Evolutionary conservation across 1,140 invertebrate species (phyloP).

Genomic region (Carposina sasakii): DNA sequence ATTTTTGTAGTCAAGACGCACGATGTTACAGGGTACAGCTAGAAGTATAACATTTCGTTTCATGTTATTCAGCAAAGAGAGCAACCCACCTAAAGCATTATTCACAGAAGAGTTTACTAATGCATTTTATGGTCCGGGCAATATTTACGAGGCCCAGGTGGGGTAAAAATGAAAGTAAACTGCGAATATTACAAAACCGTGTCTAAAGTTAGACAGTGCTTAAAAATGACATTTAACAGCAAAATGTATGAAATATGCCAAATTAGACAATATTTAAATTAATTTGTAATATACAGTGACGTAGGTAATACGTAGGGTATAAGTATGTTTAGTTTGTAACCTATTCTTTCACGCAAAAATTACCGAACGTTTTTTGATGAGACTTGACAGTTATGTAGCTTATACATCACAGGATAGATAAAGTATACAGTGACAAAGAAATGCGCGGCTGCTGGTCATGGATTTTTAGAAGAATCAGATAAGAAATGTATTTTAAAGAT

Average conservation of each 20-base stretch:
- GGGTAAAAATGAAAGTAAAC: constrained; percentile 35
- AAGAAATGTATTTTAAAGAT: background rate
- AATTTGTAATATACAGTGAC: background rate
- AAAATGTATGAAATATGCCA: background rate
- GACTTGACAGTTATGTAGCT: too few species aligned
- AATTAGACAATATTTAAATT: background rate
- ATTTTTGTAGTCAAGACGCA: background rate
- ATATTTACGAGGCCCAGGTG: constrained; percentile 56
- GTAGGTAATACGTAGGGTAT: background rate
- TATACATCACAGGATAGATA: too few species aligned
- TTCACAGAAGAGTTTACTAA: constrained; percentile 58
- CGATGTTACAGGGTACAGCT: background rate
- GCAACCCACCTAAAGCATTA: constrained; percentile 27
- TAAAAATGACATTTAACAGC: background rate
- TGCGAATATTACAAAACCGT: constrained; percentile 23
- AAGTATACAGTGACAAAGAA: too few species aligned
- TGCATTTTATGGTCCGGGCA: constrained; percentile 52
- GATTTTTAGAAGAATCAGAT: background rate
- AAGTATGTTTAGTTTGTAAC: background rate
- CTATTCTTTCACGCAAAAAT: background rate
- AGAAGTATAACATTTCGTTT: background rate
- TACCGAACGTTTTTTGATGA: too few species aligned
- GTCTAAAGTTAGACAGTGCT: background rate
- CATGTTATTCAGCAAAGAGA: background rate
- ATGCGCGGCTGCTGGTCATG: background rate